Conservation (phyloP, 2,888 invertebrate genomes). For the Druceiella hillmani region DNA sequence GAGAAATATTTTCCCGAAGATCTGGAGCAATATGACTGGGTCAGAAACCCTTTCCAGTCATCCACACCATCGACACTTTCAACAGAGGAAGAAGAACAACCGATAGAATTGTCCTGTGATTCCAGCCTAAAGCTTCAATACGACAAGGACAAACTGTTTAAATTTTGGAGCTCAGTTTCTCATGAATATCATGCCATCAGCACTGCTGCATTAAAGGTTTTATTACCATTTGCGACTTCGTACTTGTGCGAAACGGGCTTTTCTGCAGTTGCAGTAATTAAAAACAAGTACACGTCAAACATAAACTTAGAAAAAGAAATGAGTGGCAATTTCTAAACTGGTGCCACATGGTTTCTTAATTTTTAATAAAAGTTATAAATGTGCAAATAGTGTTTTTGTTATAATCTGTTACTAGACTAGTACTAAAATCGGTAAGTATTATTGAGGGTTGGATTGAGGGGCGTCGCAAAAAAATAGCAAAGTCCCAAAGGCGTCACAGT, state of each 20-base stretch:
- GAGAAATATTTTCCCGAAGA: constrained; percentile 18
- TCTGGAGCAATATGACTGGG: constrained; percentile 20
- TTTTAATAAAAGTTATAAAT: constrained; percentile 10
- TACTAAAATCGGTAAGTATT: constrained; percentile 3
- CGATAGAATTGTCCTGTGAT: constrained; percentile 23
- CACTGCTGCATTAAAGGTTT: constrained; percentile 16
- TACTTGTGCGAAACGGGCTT: constrained; percentile 23
- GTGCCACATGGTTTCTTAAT: constrained; percentile 10
- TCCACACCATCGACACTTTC: constrained; percentile 18
- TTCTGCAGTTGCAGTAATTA: constrained; percentile 23
- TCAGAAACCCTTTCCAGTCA: constrained; percentile 16
- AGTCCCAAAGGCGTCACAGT: constrained; percentile 12
- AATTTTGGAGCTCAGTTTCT: constrained; percentile 17
- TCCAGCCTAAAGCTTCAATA: constrained; percentile 21
- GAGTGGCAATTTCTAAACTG: constrained; percentile 16
- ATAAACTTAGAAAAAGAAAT: constrained; percentile 17
- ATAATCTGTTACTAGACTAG: constrained; percentile 7
- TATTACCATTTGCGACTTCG: constrained; percentile 23
- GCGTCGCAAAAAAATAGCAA: constrained; percentile 12
- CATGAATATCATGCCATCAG: constrained; percentile 20
- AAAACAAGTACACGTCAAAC: constrained; percentile 20
- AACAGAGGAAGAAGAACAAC: constrained; percentile 22
- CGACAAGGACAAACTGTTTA: constrained; percentile 16
- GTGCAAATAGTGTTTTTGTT: constrained; percentile 5
- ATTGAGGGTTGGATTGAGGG: constrained; percentile 8